Base-by-base conservation (phyloP, 2,797 vertebrate species). In the Morus bassanus region DNA sequence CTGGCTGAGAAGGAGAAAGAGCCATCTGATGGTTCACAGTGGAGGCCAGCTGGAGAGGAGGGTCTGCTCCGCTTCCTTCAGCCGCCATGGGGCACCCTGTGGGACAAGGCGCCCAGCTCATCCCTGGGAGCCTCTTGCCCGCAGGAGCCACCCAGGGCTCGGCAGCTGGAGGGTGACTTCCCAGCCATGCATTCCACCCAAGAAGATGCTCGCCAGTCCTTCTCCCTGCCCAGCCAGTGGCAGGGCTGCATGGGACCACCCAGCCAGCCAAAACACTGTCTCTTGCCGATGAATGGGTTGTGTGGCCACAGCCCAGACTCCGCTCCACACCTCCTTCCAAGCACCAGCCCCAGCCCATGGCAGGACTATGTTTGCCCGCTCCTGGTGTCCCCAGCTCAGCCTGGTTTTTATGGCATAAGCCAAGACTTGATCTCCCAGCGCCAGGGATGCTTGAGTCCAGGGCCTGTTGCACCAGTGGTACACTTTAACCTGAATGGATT, bases 381-480 rank as follows among this genome's bases (percentile, higher is more conserved):
- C 35, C 37, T 89, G 73, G 45, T 6, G 2, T 43, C 69, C 61
- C 21, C 48, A 33, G 31, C 75, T 80, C 96, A 93, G 82, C 33
- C 79, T 48, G 73, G 7, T 2, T 9, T 33, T 73, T 25, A 13
- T 28, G 25, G 53, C 33, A 43, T 64, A 31, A 56, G 46, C 57
- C 88, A 61, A 9, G 83, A n/a, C 1, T 23, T 30, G 22, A 8
- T 45, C 41, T 85, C 41, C 23, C 94, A 83, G 64, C 76, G 27
- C 18, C 73, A 72, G 65, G 65, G n/a, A 45, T 91, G 48, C 51
- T 13, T 24, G 39, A 48, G 16, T n/a, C 11, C 88, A 3, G 10
- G 46, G n/a, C 24, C 74, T 0, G 2, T 33, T 0, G 0, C 1
- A 1, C 64, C 60, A 0, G 9, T 5, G 0, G 19, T 53, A 30